Evolutionary conservation across 2,113 vertebrate genomes (phyloP).

Genomic region (Pungitius pungitius): DNA sequence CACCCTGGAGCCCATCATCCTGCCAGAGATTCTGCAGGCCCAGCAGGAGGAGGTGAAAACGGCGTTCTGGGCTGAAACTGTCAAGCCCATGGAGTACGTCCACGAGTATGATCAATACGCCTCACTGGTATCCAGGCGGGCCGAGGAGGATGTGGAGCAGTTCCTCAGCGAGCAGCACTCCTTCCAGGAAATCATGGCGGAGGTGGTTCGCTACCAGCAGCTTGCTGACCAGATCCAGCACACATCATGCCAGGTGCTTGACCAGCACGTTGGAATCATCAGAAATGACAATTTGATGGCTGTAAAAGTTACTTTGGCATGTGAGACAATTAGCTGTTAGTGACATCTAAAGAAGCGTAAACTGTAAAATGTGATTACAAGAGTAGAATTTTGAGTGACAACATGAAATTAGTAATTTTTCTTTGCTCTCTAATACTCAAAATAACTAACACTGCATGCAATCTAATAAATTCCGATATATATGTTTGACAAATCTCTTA

Average conservation of each 20-base stretch:
- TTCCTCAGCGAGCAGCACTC: slow-evolving; percentile 82
- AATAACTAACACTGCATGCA: background rate
- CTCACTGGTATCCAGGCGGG: slow-evolving; percentile 82
- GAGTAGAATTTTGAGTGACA: background rate
- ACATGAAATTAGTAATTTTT: background rate
- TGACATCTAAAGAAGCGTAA: background rate
- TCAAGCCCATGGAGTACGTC: slow-evolving; percentile 79
- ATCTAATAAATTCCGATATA: background rate
- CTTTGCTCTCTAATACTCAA: background rate
- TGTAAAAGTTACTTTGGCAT: background rate
- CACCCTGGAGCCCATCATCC: slow-evolving; percentile 83
- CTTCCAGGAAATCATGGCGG: slow-evolving; percentile 83
- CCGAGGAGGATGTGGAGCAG: slow-evolving; percentile 80
- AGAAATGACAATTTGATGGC: background rate
- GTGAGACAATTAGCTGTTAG: background rate
- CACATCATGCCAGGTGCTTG: slow-evolving; percentile 81
- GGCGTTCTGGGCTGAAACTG: slow-evolving; percentile 79
- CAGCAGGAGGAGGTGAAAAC: slow-evolving; percentile 79
- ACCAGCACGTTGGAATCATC: background rate
- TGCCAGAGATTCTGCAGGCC: slow-evolving; percentile 81
- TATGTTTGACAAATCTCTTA: background rate
- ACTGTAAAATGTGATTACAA: background rate
- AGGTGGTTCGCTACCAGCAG: slow-evolving; percentile 83
- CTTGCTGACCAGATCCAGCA: slow-evolving; percentile 85
- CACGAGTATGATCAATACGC: slow-evolving; percentile 85